Conservation (phyloP, 2,113 vertebrate genomes). For the Acrocephalus kingi region DNA sequence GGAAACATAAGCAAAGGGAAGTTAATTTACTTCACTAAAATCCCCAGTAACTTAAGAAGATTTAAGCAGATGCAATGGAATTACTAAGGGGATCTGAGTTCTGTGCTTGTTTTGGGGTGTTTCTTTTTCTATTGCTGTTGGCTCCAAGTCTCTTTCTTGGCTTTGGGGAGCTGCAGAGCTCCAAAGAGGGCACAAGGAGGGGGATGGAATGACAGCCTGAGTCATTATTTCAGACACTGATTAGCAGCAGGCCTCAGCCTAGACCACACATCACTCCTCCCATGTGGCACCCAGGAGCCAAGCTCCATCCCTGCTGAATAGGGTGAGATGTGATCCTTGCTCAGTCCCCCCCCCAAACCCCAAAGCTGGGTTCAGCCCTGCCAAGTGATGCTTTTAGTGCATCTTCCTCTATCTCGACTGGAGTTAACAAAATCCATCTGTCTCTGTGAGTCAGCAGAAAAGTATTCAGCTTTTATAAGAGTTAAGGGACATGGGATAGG, state of each 20-base stretch:
- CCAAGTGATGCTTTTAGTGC: neutral
- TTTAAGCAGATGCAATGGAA: neutral
- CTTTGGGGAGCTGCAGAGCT: neutral
- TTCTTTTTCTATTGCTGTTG: neutral
- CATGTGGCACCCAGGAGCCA: neutral
- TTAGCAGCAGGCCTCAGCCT: neutral
- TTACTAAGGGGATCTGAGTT: neutral
- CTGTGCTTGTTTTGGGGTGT: neutral
- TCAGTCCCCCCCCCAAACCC: fast-evolving
- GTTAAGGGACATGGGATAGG: conserved; percentile 32
- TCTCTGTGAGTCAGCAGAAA: conserved; percentile 60
- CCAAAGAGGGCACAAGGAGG: neutral
- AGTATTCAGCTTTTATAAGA: conserved; percentile 45
- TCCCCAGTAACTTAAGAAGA: neutral
- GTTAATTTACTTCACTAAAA: neutral
- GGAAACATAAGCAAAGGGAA: neutral
- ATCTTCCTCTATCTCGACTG: neutral
- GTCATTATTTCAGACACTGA: neutral
- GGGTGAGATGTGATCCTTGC: fast-evolving
- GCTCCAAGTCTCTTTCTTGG: neutral
- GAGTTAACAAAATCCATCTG: conserved; percentile 62
- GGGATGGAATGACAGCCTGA: neutral
- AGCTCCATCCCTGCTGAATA: neutral
- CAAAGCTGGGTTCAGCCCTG: fast-evolving
- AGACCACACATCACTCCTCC: neutral